phyloP scores from a whole-genome alignment of 2,797 vertebrate genomes.

The Cephalopachus bancanus region DNA sequence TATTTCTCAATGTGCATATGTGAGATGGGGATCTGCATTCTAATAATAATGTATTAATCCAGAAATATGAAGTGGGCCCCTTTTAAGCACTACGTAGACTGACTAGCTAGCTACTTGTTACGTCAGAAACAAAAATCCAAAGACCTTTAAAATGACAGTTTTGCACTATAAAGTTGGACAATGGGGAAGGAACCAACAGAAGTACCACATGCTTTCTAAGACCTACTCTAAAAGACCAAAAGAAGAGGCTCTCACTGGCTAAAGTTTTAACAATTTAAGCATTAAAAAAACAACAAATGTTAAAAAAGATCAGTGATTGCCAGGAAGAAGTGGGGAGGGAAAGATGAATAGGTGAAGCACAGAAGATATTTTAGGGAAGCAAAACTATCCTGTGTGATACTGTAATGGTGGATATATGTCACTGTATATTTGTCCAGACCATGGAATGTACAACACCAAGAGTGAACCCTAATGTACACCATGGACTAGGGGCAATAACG shows the following conservation, averaged over 20 bases:
- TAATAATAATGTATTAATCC: background rate
- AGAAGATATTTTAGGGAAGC: no score
- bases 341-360: no score
- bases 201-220: background rate
- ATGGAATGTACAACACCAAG: no score
- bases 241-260: background rate
- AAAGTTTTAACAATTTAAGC: slow-evolving; percentile 25
- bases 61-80: background rate
- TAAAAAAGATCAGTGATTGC: background rate
- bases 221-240: background rate
- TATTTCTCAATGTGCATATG: background rate
- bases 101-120: background rate
- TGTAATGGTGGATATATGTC: no score
- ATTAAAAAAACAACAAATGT: background rate
- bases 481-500: no score
- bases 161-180: background rate
- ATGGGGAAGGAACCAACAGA: background rate
- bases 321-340: background rate
- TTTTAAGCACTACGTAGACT: background rate
- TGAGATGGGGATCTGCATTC: background rate
- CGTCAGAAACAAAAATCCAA: background rate
- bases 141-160: background rate
- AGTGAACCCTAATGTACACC: no score
- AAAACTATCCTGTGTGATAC: no score
- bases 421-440: no score